Evolutionary conservation across 2,888 invertebrate genomes (phyloP), one percentile per base, ranked within the genome.

Genomic region (Nebria salina): DNA sequence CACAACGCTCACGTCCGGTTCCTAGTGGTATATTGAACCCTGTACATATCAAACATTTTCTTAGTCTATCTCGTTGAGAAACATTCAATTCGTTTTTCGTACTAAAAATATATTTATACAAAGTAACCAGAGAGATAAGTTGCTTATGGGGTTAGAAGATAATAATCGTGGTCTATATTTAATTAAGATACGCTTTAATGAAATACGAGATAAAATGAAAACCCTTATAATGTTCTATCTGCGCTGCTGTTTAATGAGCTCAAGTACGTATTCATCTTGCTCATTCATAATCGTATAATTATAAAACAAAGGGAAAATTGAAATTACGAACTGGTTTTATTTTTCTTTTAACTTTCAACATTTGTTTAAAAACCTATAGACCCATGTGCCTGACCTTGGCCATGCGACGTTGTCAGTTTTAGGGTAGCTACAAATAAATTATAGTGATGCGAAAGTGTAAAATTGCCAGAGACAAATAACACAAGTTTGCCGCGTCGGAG

Each of bases 151-250:
- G 11, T 70, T 70, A 15, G 26, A 54, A 54, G 70, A 70, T 70
- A 70, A 70, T 26, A 70, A 70, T 70, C 70, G 1, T 20, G 1
- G 54, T 5, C 70, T 20, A 70, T 70, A 70, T 70, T 70, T 70
- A 70, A 70, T 70, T 70, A 70, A 70, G 70, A 5, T 20, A 34
- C 8, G n/a, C n/a, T 25, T 70, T 70, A 70, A 70, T 70, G 70
- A 20, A 70, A 70, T 70, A 34, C 15, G 70, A 70, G 70, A 11
- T 70, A 70, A 70, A 66, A 66, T 66, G 66, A 66, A 66, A 34
- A 6, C 25, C 20, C 54, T 54, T 8, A 54, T 54, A 54, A 54
- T 54, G 4, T 54, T 54, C 54, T 13, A 8, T 54, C 54, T 54
- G 54, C 2, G 54, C 13, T 54, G 54, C 13, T 11, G 8, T 7